phyloP scores from a whole-genome alignment of 2,888 invertebrate species.

The Glyphotaelius pellucidus region DNA sequence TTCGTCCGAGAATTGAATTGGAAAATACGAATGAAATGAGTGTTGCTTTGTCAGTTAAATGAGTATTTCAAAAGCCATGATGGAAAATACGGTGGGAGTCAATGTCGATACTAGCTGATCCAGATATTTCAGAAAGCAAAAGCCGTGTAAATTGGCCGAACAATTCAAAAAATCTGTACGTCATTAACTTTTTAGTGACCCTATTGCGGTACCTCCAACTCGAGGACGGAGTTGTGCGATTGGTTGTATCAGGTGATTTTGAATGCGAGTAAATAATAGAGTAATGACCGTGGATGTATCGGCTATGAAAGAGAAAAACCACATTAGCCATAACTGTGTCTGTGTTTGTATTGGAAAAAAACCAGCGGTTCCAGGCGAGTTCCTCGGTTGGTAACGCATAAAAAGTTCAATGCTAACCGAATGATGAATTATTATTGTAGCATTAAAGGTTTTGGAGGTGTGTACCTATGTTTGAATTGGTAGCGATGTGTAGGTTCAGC shows the following conservation, averaged over 20 bases:
- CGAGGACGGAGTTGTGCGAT: background rate
- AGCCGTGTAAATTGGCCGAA: background rate
- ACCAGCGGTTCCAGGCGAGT: conserved; percentile 21
- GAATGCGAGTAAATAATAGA: conserved; percentile 15
- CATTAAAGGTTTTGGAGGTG: background rate
- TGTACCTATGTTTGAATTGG: background rate
- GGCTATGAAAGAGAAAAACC: background rate
- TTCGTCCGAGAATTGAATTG: background rate
- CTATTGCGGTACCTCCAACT: background rate
- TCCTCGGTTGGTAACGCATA: conserved; percentile 16
- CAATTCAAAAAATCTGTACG: background rate
- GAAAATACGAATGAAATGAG: background rate
- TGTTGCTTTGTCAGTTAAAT: background rate
- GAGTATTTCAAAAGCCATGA: background rate
- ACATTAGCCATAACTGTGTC: background rate
- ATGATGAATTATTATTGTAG: conserved; percentile 2
- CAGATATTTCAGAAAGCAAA: background rate
- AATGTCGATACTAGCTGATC: background rate
- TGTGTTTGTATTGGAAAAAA: background rate
- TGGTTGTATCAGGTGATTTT: background rate
- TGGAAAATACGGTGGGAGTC: background rate
- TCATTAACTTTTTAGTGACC: background rate
- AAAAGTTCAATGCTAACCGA: conserved; percentile 46
- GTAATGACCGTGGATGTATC: conserved; percentile 28
- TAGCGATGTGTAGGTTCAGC: too few species aligned